phyloP scores from a whole-genome alignment of 2,888 invertebrate species.

The Mythimna impura region DNA sequence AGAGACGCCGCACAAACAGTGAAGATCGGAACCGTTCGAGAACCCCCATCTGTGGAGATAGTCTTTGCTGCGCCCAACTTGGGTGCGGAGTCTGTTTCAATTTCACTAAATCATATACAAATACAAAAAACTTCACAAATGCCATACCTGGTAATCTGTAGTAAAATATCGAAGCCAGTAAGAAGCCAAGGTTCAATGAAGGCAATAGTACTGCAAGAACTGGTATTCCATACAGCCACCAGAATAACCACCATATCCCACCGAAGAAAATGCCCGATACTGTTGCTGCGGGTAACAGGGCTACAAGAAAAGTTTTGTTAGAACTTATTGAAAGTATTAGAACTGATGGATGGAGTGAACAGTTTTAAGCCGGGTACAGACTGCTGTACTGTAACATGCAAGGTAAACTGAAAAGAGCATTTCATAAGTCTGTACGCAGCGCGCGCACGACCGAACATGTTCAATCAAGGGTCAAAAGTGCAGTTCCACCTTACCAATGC shows the following conservation, averaged over 20 bases:
- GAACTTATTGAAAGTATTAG: neutral
- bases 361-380: neutral
- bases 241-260: conserved; percentile 90
- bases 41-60: no score
- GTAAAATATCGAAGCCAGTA: conserved; percentile 90
- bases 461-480: no score
- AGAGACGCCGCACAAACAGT: no score
- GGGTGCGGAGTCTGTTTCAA: no score
- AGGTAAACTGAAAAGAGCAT: no score
- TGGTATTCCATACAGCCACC: conserved; percentile 92
- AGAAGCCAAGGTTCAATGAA: conserved; percentile 91
- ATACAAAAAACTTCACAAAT: neutral
- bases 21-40: no score
- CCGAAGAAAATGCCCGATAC: conserved; percentile 91
- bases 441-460: no score
- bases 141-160: conserved; percentile 91
- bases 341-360: neutral
- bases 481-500: no score
- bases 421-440: no score
- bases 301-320: conserved; percentile 79
- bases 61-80: no score
- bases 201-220: conserved; percentile 91
- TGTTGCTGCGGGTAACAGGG: conserved; percentile 85
- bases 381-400: no score
- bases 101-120: no score